Base-by-base conservation (phyloP, 1,140 invertebrate species). In the Heliconius hermathena region DNA sequence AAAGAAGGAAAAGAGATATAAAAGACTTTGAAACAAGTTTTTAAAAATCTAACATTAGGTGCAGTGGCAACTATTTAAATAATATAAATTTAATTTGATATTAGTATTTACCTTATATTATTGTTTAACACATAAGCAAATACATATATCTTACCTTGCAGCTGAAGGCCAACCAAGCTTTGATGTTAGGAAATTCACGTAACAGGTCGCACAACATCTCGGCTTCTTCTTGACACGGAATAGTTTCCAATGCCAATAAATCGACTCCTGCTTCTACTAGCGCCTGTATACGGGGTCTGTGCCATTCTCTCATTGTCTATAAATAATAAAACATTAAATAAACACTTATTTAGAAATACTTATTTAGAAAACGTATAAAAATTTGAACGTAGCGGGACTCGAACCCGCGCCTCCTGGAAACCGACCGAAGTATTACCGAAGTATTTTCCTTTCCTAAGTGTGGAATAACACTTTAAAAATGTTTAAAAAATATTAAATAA, bases 151-250 rank as follows among this genome's bases (percentile, higher is more conserved):
- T 70, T 93, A 97, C 97, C 95, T 96, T 96, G 89, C 97, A 97
- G 57, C 97, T 97, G 92, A 98, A 98, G n/a, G 96, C 95, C 0
- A 99, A 91, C 97, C 98, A 99, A 16, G 97, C 97, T 90, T 97
- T 97, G 0, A 95, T 91, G 49, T 95, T 85, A 20, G 97, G 97
- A 93, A 96, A 98, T 80, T 98, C 96, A 6, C 95, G 93, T 20
- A 99, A 87, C 33, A 98, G 91, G 71, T 97, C 96, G 3, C 98
- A 95, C 1, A 99, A 90, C 85, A 97, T 97, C 90, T 97, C 95
- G 0, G 97, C 98, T 94, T 99, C 98, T 73, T 96, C 95, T 83
- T 96, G 93, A 79, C 97, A 97, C 16, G 98, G 98, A 83, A 99
- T 97, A 0, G 98, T 99, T 93, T 99, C 98, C 79, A 99, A 91